These are phyloP conservation scores for Poecilia velifera DNA, from an alignment of 2,797 vertebrate genomes.

Conservation along the genomic window DNA sequence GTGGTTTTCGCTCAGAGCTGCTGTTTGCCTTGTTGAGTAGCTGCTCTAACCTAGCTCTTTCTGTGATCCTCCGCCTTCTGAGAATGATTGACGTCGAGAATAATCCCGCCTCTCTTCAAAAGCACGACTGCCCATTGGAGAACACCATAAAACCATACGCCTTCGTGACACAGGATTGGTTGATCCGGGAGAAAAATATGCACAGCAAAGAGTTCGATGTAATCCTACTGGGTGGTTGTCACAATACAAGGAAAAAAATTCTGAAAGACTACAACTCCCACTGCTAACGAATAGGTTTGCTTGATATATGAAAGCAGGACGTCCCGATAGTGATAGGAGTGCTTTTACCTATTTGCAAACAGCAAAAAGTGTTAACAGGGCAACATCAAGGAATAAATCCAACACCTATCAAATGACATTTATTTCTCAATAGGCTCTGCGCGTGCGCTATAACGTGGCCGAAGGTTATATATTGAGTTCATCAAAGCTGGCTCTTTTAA, in stretches of 20 bases:
- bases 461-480: conserved; percentile 62
- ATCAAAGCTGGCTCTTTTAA: conserved; percentile 9
- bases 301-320: conserved; percentile 20
- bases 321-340: background rate
- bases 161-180: conserved; percentile 65
- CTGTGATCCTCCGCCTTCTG: conserved; percentile 70
- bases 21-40: conserved; percentile 76
- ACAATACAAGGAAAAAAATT: conserved; percentile 23
- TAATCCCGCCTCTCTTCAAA: conserved; percentile 51
- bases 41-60: conserved; percentile 72
- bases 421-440: conserved; percentile 31
- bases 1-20: conserved; percentile 71
- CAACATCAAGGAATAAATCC: background rate
- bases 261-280: conserved; percentile 76
- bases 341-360: background rate
- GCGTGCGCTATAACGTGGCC: conserved; percentile 62
- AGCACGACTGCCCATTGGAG: conserved; percentile 58
- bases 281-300: background rate
- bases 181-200: conserved; percentile 50
- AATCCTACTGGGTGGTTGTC: conserved; percentile 44
- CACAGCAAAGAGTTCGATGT: conserved; percentile 42
- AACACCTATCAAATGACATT: conserved; percentile 20
- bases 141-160: background rate
- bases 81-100: conserved; percentile 67
- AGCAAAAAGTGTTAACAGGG: conserved; percentile 16